Percentiles rank a stretch among this genome's conserved stretches.
Conservation (phyloP, 2,797 vertebrate genomes). For the Borostomias antarcticus region DNA sequence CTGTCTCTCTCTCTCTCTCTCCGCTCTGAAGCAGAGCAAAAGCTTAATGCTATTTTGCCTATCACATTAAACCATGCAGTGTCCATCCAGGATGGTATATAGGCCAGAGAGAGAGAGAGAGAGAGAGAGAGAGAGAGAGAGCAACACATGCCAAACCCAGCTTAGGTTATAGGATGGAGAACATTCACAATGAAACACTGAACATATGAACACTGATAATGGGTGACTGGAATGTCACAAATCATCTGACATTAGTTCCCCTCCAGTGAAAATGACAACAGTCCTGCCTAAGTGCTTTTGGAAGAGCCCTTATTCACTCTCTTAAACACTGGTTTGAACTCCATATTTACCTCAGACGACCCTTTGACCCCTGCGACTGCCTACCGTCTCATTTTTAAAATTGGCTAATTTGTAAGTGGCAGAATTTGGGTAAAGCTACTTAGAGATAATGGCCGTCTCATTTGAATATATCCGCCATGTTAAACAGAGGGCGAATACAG, state of each 20-base stretch:
- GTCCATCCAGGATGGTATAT: conserved; percentile 66
- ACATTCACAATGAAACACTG: background rate
- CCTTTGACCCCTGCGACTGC: conserved; percentile 68
- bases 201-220: background rate
- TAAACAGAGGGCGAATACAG: conserved; percentile 58
- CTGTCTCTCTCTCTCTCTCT: conserved; percentile 32
- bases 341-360: no score
- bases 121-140: conserved; percentile 5
- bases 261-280: conserved; percentile 6
- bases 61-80: conserved; percentile 59
- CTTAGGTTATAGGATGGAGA: background rate
- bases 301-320: conserved; percentile 61
- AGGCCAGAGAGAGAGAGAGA: conserved; percentile 52
- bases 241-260: background rate
- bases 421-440: conserved; percentile 71
- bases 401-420: conserved; percentile 74
- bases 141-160: background rate
- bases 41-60: conserved; percentile 67
- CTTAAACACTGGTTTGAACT: conserved; percentile 52
- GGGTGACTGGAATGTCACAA: background rate
- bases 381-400: conserved; percentile 67
- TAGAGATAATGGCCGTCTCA: conserved; percentile 70
- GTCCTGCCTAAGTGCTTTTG: conserved; percentile 38
- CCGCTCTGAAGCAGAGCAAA: conserved; percentile 47
- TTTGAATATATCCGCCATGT: conserved; percentile 64